These are phyloP conservation scores for Ornithoptera alexandrae DNA, from an alignment of 2,888 invertebrate genomes.

Conservation along the genomic window DNA sequence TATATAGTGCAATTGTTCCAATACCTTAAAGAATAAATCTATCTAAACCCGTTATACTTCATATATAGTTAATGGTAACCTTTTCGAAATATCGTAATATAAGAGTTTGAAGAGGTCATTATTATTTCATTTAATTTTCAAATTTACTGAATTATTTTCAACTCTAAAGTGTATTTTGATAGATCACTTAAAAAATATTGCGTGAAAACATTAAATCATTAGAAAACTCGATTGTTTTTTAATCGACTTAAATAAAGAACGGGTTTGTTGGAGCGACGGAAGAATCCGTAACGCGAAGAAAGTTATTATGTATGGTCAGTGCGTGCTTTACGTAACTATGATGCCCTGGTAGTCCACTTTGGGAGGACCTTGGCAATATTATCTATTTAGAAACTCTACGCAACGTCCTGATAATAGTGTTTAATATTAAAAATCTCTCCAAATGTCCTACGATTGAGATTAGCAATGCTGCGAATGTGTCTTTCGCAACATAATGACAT, in stretches of 20 bases:
- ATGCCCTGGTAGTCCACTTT: constrained; percentile 40
- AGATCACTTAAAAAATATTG: constrained; percentile 12
- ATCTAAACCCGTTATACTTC: too few species aligned
- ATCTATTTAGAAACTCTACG: constrained; percentile 24
- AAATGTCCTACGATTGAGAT: too few species aligned
- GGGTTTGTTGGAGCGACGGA: constrained; percentile 11
- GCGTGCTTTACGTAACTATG: constrained; percentile 32
- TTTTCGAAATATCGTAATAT: too few species aligned
- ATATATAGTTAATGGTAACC: too few species aligned
- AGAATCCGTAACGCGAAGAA: constrained; percentile 24
- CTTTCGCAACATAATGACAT: too few species aligned
- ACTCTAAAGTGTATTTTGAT: neutral
- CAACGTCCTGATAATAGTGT: constrained; percentile 1
- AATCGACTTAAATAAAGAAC: constrained; percentile 17
- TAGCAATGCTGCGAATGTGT: too few species aligned
- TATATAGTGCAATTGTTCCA: too few species aligned
- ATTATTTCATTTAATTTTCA: neutral
- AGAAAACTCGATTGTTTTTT: constrained; percentile 12
- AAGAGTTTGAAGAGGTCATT: too few species aligned
- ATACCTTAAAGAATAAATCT: too few species aligned
- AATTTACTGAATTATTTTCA: neutral
- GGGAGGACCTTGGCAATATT: constrained; percentile 34
- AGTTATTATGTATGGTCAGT: constrained; percentile 24
- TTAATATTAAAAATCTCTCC: too few species aligned
- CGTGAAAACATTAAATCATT: constrained; percentile 18